These are phyloP conservation scores for Toxotes jaculatrix DNA, from an alignment of 2,113 vertebrate species.

Conservation along the genomic window DNA sequence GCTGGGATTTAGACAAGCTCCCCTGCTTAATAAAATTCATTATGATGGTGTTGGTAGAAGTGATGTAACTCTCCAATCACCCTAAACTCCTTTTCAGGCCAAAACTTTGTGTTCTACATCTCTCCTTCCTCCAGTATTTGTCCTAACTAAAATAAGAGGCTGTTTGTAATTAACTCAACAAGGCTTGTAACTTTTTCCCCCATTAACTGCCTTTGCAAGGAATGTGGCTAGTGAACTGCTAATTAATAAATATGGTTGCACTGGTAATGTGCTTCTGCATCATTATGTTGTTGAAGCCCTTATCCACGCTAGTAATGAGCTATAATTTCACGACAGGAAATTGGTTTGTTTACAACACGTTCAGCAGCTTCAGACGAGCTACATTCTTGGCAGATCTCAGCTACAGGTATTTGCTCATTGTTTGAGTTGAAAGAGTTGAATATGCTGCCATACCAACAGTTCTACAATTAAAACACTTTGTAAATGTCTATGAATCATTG, in stretches of 20 bases:
- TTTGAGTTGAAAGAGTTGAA: constrained; percentile 33
- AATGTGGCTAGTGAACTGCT: constrained; percentile 77
- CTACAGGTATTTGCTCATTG: constrained; percentile 51
- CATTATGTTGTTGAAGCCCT: constrained; percentile 79
- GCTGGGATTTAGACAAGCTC: constrained; percentile 80
- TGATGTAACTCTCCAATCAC: constrained; percentile 87
- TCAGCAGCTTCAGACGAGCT: constrained; percentile 63
- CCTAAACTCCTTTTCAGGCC: constrained; percentile 88
- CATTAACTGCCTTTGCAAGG: constrained; percentile 72
- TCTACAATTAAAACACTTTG: constrained; percentile 21
- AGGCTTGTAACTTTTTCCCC: constrained; percentile 59
- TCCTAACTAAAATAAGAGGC: constrained; percentile 62
- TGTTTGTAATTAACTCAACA: constrained; percentile 82
- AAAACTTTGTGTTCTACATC: constrained; percentile 84
- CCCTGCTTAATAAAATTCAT: constrained; percentile 75
- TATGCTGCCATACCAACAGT: constrained; percentile 29
- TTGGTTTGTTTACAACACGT: constrained; percentile 81
- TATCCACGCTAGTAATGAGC: constrained; percentile 77
- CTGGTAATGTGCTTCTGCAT: constrained; percentile 80
- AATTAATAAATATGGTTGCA: constrained; percentile 80
- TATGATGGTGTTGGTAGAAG: constrained; percentile 89
- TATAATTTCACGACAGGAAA: constrained; percentile 83
- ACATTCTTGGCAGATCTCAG: constrained; percentile 40
- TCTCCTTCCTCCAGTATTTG: constrained; percentile 75
- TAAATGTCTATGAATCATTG: constrained; percentile 22